Base-by-base conservation (phyloP, 2,888 invertebrate species). In the Eudemis profundana region DNA sequence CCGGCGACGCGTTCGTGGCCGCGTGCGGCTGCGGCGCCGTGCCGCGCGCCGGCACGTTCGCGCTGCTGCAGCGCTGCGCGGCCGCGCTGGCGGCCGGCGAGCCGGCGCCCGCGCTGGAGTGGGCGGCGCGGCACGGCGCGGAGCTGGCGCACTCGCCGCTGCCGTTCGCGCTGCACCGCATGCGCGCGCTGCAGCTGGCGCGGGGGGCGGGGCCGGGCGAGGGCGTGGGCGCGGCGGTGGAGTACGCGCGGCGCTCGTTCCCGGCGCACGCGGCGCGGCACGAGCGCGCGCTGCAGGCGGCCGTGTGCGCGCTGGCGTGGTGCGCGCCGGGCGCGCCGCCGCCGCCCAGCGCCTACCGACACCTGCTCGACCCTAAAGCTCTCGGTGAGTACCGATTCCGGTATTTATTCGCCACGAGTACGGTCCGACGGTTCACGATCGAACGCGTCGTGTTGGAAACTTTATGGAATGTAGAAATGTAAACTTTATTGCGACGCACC, bases 231-330 rank as follows among this genome's bases (percentile, higher is more conserved):
- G 97, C 97, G 75, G 98, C 98, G 10, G 96, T 99, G 67, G 89
- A 93, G 73, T 98, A 98, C 90, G 98, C 98, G 5, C 93, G 97
- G 36, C 93, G 94, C 69, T 94, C 97, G 91, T 96, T 99, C 84
- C 95, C 96, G 23, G 95, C 95, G 74, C 88, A 88, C 81, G 92
- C 90, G 69, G 81, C 82, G 75, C 85, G 92, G 0, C 91, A 92
- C 83, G 88, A 90, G 86, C 85, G 88, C 38, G 81, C 83, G 77
- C 84, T 91, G 79, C 87, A 85, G 78, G 88, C 89, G 14, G 80
- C 83, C 69, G 87, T 91, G 77, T 90, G 91, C 81, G 90, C 90
- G 75, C 89, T 91, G 7, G 90, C 90, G 1, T 91, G 90, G 90
- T 86, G 86, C 83, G 77, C 84, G 72, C 84, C 81, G 23, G 75